Evolutionary conservation across 64 coral and sea anemone species (phyloP).

Genomic region (Orbicella faveolata): DNA sequence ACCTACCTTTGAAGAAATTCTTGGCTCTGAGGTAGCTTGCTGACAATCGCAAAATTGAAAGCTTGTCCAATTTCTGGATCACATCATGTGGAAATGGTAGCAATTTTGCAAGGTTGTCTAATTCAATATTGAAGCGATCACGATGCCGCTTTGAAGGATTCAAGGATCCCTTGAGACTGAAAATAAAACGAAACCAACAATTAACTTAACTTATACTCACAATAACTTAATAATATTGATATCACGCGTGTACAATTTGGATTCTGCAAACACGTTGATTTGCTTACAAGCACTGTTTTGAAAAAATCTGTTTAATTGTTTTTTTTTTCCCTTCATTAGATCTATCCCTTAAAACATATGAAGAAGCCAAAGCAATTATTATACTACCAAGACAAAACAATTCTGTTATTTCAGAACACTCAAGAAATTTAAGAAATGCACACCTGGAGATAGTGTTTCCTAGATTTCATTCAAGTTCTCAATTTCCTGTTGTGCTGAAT

Average conservation of each 20-base stretch:
- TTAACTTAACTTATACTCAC: not conserved
- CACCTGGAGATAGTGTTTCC: too few relatives aligned
- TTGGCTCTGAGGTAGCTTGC: constrained; percentile 93
- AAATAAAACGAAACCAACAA: constrained; percentile 16
- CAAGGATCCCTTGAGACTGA: constrained; percentile 86
- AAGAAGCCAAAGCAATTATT: too few relatives aligned
- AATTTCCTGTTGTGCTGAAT: too few relatives aligned
- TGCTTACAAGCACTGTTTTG: too few relatives aligned
- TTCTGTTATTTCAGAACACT: too few relatives aligned
- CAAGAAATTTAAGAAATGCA: too few relatives aligned
- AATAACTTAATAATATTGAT: not conserved
- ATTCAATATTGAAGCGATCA: constrained; percentile 92
- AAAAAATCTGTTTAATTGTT: too few relatives aligned
- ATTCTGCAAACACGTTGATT: too few relatives aligned
- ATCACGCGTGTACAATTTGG: not conserved
- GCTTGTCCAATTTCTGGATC: constrained; percentile 96
- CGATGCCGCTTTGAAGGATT: constrained; percentile 97
- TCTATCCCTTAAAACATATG: too few relatives aligned
- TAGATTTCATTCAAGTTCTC: too few relatives aligned
- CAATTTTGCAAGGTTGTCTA: constrained; percentile 95
- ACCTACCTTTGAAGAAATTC: constrained; percentile 97
- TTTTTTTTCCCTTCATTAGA: too few relatives aligned
- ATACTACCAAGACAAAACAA: too few relatives aligned
- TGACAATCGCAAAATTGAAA: constrained; percentile 88
- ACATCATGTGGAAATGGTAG: constrained; percentile 97